These are phyloP conservation scores for Eustalomyia histrio DNA, from an alignment of 2,888 invertebrate genomes.

Conservation along the genomic window DNA sequence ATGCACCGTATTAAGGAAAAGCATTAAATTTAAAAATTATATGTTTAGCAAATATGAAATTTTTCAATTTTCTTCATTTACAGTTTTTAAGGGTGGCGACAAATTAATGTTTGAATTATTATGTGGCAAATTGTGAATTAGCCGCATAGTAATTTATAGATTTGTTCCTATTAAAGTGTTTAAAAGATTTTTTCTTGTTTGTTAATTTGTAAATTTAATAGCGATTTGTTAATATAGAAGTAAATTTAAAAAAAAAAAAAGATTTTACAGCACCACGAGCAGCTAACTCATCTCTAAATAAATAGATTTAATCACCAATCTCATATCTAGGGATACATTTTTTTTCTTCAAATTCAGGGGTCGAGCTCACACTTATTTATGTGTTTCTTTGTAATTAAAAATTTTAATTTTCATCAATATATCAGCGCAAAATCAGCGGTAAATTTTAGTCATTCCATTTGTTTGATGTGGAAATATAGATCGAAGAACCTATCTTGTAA, in stretches of 20 bases:
- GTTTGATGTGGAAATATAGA: too few species aligned
- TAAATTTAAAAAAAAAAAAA: slow-evolving; percentile 6
- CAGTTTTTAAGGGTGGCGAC: slow-evolving; percentile 63
- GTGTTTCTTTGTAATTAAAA: too few species aligned
- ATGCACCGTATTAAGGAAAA: slow-evolving; percentile 15
- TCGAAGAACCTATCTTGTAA: too few species aligned
- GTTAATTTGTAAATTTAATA: slow-evolving; percentile 12
- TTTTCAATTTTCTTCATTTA: slow-evolving; percentile 34
- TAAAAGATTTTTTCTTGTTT: slow-evolving; percentile 33
- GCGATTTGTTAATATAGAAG: neutral
- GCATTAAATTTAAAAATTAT: neutral
- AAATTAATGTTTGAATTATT: slow-evolving; percentile 70
- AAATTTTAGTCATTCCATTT: too few species aligned
- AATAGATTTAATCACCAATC: too few species aligned
- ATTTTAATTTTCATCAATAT: too few species aligned
- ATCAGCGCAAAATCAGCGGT: too few species aligned
- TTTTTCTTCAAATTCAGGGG: too few species aligned
- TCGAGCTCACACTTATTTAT: too few species aligned
- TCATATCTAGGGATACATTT: too few species aligned
- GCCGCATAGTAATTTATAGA: slow-evolving; percentile 66
- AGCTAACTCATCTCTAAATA: too few species aligned
- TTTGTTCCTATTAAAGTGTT: slow-evolving; percentile 57
- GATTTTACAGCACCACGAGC: neutral
- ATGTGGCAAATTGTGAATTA: slow-evolving; percentile 70
- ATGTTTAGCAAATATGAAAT: slow-evolving; percentile 19